Base-by-base conservation (phyloP, 2,797 vertebrate species). In the Cottoperca gobio region DNA sequence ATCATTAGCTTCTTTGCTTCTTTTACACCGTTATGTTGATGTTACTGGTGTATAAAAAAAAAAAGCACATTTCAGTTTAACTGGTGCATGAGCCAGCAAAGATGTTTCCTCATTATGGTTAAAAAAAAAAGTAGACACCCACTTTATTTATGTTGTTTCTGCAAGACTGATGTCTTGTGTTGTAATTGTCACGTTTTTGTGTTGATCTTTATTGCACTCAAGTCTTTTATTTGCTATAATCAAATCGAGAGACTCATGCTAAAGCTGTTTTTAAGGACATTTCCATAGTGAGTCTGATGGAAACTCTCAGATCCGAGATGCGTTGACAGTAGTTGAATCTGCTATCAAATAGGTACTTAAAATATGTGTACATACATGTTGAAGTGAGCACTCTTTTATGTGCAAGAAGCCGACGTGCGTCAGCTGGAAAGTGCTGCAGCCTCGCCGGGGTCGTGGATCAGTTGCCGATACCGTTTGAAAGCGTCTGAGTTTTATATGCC, bases 391-490 rank as follows among this genome's bases (percentile, higher is more conserved):
- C 43, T 49, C 39, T 65, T 66, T 31, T 8, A 35, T 46, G 58
- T 9, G 14, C 60, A 17, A 45, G 21, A 57, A 78, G 64, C 58
- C 21, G 2, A 26, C 28, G 59, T 69, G 72, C 17, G 0, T 75
- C 52, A 68, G 77, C 55, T 72, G 43, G 39, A 62, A 78, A 69
- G 70, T 70, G 54, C 62, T 55, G 37, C 74, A 65, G 57, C 78
- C 57, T 70, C 70, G 62, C 83, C 69, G 14, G n/a, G 77, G 78
- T 82, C 52, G 48, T 81, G 60, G 58, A 80, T 90, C 76, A 71
- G 42, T n/a, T 6, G 6, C 48, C 55, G 84, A 83, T 82, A 40
- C 57, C 7, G 39, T 52, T 70, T 87, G 85, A 89, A 78, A 85
- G 81, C 19, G 17, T 37, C 70, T 66, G 61, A 59, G 68, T 64